These are phyloP conservation scores for Drosophila nasuta DNA, from an alignment of 1,140 invertebrate species.

Conservation along the genomic window DNA sequence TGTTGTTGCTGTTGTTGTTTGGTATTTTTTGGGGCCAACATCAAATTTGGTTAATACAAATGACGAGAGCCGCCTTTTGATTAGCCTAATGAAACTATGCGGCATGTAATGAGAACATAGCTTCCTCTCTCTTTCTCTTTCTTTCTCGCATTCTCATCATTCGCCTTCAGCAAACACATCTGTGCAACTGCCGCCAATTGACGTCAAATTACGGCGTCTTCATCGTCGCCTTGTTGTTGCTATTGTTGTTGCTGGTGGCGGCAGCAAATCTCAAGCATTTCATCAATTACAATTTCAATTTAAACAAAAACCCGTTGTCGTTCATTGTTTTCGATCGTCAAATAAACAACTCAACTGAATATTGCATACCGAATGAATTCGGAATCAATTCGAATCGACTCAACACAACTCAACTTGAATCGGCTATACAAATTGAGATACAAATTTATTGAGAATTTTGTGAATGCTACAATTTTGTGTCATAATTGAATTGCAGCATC, in stretches of 20 bases:
- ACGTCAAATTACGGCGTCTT: constrained; percentile 64
- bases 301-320: constrained; percentile 58
- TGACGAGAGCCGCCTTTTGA: constrained; percentile 62
- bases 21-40: constrained; percentile 33
- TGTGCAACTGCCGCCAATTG: constrained; percentile 61
- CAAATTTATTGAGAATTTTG: constrained; percentile 51
- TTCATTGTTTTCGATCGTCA: constrained; percentile 64
- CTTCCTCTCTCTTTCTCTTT: background rate
- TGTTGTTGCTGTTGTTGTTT: too few species aligned
- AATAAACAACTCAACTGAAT: constrained; percentile 49
- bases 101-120: constrained; percentile 39
- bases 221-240: constrained; percentile 1
- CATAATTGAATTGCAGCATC: constrained; percentile 34
- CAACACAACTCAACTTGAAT: background rate
- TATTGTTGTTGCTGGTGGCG: constrained; percentile 34
- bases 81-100: constrained; percentile 82
- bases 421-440: constrained; percentile 68
- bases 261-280: constrained; percentile 78
- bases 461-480: constrained; percentile 2
- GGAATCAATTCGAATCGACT: constrained; percentile 61
- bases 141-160: background rate
- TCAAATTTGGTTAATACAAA: constrained; percentile 79
- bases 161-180: constrained; percentile 6
- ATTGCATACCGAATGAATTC: constrained; percentile 46
- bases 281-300: constrained; percentile 83